A percentile compares a stretch with the other conserved stretches of the same genome.
These are phyloP conservation scores for Marronus borbonicus DNA, from an alignment of 2,888 invertebrate species.

Conservation along the genomic window DNA sequence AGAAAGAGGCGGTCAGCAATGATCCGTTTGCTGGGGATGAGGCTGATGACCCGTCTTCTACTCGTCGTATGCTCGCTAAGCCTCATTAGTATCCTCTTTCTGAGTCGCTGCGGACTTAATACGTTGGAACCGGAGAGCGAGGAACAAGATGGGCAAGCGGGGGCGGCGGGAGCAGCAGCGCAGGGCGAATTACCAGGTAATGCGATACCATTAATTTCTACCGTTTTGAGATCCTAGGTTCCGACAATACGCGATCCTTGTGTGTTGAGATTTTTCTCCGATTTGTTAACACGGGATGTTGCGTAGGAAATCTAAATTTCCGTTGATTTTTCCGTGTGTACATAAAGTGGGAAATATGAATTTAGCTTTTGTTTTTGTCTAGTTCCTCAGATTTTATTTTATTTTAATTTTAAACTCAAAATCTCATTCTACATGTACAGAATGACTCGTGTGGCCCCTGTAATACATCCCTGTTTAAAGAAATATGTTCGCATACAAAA, in stretches of 20 bases:
- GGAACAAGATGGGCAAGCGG: constrained; percentile 56
- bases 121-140: constrained; percentile 63
- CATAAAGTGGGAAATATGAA: too few species aligned
- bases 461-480: too few species aligned
- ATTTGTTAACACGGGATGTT: too few species aligned
- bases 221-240: not conserved
- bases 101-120: constrained; percentile 73
- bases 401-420: too few species aligned
- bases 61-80: constrained; percentile 74
- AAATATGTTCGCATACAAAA: too few species aligned
- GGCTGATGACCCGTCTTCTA: constrained; percentile 74
- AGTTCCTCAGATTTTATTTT: too few species aligned
- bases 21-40: constrained; percentile 73
- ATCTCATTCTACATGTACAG: too few species aligned
- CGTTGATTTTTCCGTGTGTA: too few species aligned
- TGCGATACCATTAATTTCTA: constrained; percentile 25
- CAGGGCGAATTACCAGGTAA: constrained; percentile 55
- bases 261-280: not conserved
- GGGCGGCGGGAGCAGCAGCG: not conserved
- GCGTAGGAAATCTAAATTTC: too few species aligned
- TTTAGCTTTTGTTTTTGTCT: too few species aligned
- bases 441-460: too few species aligned
- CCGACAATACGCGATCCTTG: too few species aligned
- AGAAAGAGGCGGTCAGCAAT: constrained; percentile 69
- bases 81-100: constrained; percentile 73